Percentiles rank a stretch among this genome's conserved stretches.
Conservation (phyloP, 2,113 vertebrate species). For the Ochotona princeps region DNA sequence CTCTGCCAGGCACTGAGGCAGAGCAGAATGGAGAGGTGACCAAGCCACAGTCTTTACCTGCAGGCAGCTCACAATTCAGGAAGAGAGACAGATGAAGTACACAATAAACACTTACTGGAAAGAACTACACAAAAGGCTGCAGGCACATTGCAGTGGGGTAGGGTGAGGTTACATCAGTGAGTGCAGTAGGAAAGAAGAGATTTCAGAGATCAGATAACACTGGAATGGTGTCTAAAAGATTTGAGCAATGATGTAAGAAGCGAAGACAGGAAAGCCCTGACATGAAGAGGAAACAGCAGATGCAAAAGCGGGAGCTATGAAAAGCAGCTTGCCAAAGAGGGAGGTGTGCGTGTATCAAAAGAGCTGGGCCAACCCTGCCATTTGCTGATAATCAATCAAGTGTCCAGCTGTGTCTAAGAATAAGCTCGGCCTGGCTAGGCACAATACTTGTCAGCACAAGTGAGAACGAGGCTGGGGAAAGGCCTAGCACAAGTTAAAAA, state of each 20-base stretch:
- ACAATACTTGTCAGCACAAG: too few species aligned
- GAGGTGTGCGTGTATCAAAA: background rate
- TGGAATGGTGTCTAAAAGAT: background rate
- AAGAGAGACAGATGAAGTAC: background rate
- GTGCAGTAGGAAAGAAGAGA: background rate
- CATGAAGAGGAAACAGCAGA: background rate
- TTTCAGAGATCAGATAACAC: background rate
- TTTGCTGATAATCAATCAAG: background rate
- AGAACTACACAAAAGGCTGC: background rate
- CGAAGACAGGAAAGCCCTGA: background rate
- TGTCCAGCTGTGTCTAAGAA: too few species aligned
- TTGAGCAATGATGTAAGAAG: background rate
- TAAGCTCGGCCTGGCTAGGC: too few species aligned
- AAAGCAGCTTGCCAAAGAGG: background rate
- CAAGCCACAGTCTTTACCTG: background rate
- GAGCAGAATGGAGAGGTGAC: background rate
- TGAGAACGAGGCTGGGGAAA: too few species aligned
- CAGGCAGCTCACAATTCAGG: conserved; percentile 14
- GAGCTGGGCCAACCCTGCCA: background rate
- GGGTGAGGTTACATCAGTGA: background rate
- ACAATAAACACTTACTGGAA: background rate
- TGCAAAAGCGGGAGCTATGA: background rate
- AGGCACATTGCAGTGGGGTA: background rate
- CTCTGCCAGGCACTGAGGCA: too few species aligned
- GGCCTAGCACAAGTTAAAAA: too few species aligned